These are phyloP conservation scores for Siniperca obscura DNA, from an alignment of 2,797 vertebrate species.

Conservation along the genomic window DNA sequence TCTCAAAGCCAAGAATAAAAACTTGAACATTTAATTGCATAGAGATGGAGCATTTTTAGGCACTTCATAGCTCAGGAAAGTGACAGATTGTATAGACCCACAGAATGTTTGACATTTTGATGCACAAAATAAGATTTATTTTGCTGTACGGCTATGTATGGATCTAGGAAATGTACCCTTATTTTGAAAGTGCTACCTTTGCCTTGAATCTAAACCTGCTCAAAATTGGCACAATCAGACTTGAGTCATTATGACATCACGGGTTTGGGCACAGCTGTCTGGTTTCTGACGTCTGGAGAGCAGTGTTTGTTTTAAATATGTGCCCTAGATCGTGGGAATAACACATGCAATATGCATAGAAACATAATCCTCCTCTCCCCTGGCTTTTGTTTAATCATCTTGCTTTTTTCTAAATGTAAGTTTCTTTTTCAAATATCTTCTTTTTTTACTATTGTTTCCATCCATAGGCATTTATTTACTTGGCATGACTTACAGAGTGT, in stretches of 20 bases:
- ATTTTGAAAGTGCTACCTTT: neutral
- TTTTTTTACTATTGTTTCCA: neutral
- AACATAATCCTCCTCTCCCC: neutral
- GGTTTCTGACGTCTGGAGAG: neutral
- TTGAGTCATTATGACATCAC: neutral
- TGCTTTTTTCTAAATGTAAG: neutral
- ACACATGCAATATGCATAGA: conserved; percentile 2
- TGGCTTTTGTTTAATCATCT: neutral
- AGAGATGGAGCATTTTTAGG: neutral
- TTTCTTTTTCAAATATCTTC: neutral
- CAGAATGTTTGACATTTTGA: neutral
- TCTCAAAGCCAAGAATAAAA: neutral
- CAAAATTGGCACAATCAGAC: neutral
- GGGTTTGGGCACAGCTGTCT: neutral
- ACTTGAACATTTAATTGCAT: neutral
- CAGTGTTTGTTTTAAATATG: conserved; percentile 3
- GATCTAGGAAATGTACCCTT: neutral
- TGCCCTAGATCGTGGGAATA: neutral
- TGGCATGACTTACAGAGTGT: neutral
- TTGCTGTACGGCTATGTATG: neutral
- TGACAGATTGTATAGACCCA: neutral
- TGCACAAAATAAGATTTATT: neutral
- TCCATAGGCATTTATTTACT: neutral
- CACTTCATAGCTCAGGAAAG: no score
- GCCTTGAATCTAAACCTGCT: neutral